Evolutionary conservation across 1,140 invertebrate species (phyloP), one percentile per base, ranked within the genome.

Genomic region (Drosophila pachea): DNA sequence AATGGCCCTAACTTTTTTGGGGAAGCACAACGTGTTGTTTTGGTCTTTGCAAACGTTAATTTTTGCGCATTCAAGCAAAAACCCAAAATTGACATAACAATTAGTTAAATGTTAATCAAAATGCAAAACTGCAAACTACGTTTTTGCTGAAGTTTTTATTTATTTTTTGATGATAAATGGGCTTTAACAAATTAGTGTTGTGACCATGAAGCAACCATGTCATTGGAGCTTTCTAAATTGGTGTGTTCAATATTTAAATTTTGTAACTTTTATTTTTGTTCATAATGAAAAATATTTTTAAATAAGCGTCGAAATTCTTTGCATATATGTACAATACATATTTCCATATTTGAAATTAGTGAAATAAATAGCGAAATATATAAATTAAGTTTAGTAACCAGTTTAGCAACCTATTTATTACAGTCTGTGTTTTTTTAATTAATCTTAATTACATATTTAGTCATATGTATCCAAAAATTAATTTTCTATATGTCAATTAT

Each of bases 101-200:
- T 71, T 71, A 71, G 68, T 58, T 42, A 53, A 68, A 58, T 62
- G 79, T 73, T 82, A 82, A 82, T 82, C 61, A 63, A 83, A 66
- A 73, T 62, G 56, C 66, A 74, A 70, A 76, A 76, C 42, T 64
- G 67, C 55, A 65, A 35, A 42, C 14, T 14, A 54, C 11, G 49
- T 47, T 53, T 58, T 53, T 16, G 52, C n/a, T 49, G 29, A 11
- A 31, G 11, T 40, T 65, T 42, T 66, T 11, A 14, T 48, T 32
- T 65, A 22, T 66, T 11, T 31, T 48, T 36, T 56, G 43, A 61
- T 50, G 54, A 60, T 32, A 68, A 67, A 54, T 60, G 31, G 33
- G 9, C 14, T 48, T 54, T 55, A 33, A 38, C 61, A 50, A 68
- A 65, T 74, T 68, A 67, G 48, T 66, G 38, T 65, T 56, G 61